A percentile compares a stretch with the other conserved stretches of the same genome.
These are phyloP conservation scores for Pantala flavescens DNA, from an alignment of 1,140 invertebrate genomes.

Conservation along the genomic window DNA sequence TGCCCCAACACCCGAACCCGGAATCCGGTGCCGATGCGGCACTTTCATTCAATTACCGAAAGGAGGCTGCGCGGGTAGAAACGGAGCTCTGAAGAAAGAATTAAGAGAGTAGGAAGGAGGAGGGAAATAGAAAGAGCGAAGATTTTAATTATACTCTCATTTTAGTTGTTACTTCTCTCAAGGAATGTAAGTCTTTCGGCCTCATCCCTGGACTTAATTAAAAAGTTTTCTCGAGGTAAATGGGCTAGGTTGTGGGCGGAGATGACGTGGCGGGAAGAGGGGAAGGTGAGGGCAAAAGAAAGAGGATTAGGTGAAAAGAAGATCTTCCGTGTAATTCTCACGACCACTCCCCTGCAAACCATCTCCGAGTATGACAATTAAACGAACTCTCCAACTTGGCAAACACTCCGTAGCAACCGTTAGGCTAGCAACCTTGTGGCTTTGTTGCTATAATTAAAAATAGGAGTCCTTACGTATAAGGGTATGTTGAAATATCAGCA, in stretches of 20 bases:
- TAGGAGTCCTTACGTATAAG: no score
- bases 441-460: no score
- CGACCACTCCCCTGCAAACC: no score
- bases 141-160: background rate
- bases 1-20: no score
- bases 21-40: no score
- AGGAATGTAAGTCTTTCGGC: background rate
- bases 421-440: no score
- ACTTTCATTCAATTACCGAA: no score
- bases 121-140: background rate
- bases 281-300: background rate
- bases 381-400: no score
- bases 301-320: background rate
- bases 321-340: no score
- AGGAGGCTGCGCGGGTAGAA: background rate
- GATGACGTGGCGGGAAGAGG: background rate
- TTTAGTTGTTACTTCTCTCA: background rate
- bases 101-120: background rate
- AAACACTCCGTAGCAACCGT: no score
- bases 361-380: no score
- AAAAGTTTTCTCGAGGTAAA: constrained; percentile 3
- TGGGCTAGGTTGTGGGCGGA: background rate
- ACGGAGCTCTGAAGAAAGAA: background rate
- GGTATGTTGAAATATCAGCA: no score
- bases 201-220: background rate